Conservation (phyloP, 2,113 vertebrate genomes). For the Phylloscopus whistleri region DNA sequence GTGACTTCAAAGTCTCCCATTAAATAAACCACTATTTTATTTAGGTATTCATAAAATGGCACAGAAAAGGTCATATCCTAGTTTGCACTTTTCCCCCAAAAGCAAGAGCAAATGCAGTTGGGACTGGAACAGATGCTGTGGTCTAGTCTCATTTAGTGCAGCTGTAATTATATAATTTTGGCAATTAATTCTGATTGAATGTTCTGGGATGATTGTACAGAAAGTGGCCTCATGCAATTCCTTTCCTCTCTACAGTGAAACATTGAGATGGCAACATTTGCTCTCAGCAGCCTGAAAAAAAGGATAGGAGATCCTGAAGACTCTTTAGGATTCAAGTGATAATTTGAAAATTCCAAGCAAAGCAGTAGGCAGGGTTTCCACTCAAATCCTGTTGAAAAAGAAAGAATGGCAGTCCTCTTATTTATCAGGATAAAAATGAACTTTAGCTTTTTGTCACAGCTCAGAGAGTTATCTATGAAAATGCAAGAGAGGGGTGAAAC, state of each 20-base stretch:
- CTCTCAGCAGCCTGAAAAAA: neutral
- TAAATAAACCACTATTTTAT: neutral
- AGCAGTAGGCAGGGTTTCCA: neutral
- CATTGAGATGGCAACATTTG: neutral
- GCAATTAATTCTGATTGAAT: constrained; percentile 56
- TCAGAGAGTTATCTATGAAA: neutral
- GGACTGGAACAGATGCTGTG: constrained; percentile 29
- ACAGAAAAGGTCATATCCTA: neutral
- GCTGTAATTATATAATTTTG: constrained; percentile 48
- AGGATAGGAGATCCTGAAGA: constrained; percentile 36
- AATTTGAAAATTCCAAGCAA: constrained; percentile 35
- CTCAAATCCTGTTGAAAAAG: neutral
- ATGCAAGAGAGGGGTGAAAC: neutral
- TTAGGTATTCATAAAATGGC: neutral
- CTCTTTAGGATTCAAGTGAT: neutral
- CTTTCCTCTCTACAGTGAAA: neutral
- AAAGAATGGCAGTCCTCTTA: neutral
- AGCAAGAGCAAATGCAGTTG: neutral
- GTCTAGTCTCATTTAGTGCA: constrained; percentile 44
- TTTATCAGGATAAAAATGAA: neutral
- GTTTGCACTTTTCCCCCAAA: neutral
- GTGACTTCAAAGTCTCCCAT: neutral
- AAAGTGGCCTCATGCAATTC: neutral
- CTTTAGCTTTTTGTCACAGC: neutral
- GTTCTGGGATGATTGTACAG: neutral